A percentile compares a stretch with the other conserved stretches of the same genome.
Conservation (phyloP, 2,797 vertebrate species). For the Cyclopterus lumpus region DNA sequence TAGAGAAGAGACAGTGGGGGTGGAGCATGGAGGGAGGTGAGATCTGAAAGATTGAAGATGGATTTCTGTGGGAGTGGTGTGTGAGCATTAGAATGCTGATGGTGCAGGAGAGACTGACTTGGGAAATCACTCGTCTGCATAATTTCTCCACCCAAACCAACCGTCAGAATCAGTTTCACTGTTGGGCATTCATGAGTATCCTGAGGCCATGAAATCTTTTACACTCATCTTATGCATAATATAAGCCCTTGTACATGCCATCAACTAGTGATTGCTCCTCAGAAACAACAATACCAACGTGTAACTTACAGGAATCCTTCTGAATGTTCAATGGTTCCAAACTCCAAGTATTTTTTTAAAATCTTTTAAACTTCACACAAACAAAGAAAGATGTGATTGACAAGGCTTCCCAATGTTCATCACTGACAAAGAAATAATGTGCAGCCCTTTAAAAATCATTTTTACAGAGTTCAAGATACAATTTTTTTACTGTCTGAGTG, state of each 20-base stretch:
- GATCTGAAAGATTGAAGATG: slow-evolving; percentile 76
- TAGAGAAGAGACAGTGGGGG: slow-evolving; percentile 57
- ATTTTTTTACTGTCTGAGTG: not conserved
- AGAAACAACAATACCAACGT: slow-evolving; percentile 14
- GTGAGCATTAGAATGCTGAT: slow-evolving; percentile 81
- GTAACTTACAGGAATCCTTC: not conserved
- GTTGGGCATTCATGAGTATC: slow-evolving; percentile 44
- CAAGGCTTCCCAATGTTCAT: not conserved
- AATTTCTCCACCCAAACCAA: slow-evolving; percentile 67
- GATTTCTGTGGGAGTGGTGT: slow-evolving; percentile 77
- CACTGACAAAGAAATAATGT: slow-evolving; percentile 1
- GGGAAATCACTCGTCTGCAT: slow-evolving; percentile 79
- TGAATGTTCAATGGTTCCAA: not conserved
- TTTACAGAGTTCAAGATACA: not conserved
- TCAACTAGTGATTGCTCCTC: slow-evolving; percentile 11
- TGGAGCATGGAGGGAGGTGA: slow-evolving; percentile 61
- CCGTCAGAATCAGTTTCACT: slow-evolving; percentile 57
- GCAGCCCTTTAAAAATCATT: not conserved
- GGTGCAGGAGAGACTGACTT: slow-evolving; percentile 72
- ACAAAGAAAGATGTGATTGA: not conserved
- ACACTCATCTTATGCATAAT: slow-evolving; percentile 25
- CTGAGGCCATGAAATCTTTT: not conserved
- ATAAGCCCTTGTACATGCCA: slow-evolving; percentile 9
- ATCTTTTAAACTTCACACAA: not conserved
- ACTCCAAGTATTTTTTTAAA: not conserved